Percentiles rank a stretch among this genome's conserved stretches.
Conservation (phyloP, 2,888 invertebrate genomes). For the Tineola bisselliella region DNA sequence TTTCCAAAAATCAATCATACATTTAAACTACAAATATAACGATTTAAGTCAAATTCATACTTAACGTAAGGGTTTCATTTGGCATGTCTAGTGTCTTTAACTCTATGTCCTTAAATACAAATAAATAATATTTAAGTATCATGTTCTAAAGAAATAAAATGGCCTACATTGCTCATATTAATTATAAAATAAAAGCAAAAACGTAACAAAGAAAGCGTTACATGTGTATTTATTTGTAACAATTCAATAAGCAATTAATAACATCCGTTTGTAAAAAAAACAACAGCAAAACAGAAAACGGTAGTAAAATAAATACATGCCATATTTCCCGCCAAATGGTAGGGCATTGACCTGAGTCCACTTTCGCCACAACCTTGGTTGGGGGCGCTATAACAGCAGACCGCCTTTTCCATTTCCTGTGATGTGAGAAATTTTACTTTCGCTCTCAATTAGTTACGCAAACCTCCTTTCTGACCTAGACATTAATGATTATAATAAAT, state of each 20-base stretch:
- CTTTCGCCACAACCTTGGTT: slow-evolving; percentile 66
- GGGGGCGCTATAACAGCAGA: background rate
- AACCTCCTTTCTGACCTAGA: background rate
- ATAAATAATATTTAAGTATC: too few relatives aligned
- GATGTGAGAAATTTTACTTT: slow-evolving; percentile 45
- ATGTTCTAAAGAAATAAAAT: background rate
- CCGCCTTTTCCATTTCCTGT: slow-evolving; percentile 19
- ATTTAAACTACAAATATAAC: too few relatives aligned
- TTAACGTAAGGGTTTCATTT: too few relatives aligned
- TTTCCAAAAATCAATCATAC: too few relatives aligned
- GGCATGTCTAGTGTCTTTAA: too few relatives aligned
- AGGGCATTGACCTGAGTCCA: slow-evolving; percentile 44
- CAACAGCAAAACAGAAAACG: background rate
- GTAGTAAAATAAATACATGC: background rate
- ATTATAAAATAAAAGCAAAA: background rate
- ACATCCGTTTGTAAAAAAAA: slow-evolving; percentile 1
- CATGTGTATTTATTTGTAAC: background rate
- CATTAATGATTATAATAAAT: background rate
- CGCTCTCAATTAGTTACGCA: slow-evolving; percentile 30
- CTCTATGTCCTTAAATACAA: too few relatives aligned
- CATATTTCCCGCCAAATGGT: slow-evolving; percentile 19
- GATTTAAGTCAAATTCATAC: too few relatives aligned
- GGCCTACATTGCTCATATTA: background rate
- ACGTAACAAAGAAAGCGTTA: background rate
- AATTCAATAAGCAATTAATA: background rate